phyloP scores from a whole-genome alignment of 2,888 invertebrate species.

The Nephrotoma guestfalica region DNA sequence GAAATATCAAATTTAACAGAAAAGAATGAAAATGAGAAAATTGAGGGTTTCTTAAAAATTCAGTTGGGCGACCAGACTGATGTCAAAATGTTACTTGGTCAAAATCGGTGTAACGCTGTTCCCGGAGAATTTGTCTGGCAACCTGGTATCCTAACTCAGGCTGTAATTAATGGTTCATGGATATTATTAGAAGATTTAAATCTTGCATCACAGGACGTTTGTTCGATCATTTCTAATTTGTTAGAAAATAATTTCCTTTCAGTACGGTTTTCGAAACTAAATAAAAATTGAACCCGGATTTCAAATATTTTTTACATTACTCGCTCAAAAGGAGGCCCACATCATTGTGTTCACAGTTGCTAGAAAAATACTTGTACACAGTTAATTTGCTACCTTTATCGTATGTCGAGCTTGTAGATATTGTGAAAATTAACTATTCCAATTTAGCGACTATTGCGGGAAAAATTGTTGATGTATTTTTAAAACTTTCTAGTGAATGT shows the following conservation, averaged over 20 bases:
- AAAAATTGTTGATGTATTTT: constrained; percentile 69
- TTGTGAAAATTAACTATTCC: constrained; percentile 55
- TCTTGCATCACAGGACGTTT: constrained; percentile 83
- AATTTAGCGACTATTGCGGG: constrained; percentile 54
- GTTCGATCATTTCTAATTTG: constrained; percentile 71
- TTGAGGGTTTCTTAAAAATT: constrained; percentile 56
- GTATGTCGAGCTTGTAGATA: constrained; percentile 54
- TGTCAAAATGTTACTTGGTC: constrained; percentile 82
- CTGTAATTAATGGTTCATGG: constrained; percentile 78
- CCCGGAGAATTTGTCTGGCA: constrained; percentile 97
- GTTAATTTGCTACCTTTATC: constrained; percentile 69
- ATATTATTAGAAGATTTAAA: constrained; percentile 91
- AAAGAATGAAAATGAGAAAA: not conserved
- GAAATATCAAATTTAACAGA: constrained; percentile 1
- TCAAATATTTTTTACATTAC: constrained; percentile 83
- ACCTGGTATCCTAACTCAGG: constrained; percentile 84
- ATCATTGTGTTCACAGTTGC: constrained; percentile 48
- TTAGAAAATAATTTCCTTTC: constrained; percentile 68
- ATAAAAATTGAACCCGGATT: constrained; percentile 72
- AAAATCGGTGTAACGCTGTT: constrained; percentile 73
- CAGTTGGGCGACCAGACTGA: constrained; percentile 96
- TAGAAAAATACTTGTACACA: constrained; percentile 71
- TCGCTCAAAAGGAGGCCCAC: constrained; percentile 23
- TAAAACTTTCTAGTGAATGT: constrained; percentile 59
- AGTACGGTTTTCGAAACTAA: constrained; percentile 71